Conservation (phyloP, 2,888 invertebrate genomes). For the Gortyna flavago region DNA sequence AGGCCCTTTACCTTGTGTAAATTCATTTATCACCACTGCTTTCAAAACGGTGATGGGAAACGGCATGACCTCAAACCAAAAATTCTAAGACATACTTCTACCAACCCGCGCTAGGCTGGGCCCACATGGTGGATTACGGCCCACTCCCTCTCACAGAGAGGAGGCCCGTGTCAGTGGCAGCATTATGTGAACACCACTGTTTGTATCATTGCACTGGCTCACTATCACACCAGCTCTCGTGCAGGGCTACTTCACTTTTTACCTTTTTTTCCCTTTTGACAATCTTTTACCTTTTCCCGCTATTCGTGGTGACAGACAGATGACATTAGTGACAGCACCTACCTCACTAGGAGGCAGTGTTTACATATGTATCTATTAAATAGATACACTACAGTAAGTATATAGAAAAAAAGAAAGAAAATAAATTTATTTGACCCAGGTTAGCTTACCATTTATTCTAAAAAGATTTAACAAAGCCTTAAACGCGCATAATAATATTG, state of each 20-base stretch:
- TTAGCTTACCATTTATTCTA: not conserved
- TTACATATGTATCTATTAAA: not conserved
- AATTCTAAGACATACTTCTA: not conserved
- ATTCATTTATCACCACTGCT: not conserved
- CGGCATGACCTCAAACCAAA: not conserved
- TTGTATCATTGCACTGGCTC: not conserved
- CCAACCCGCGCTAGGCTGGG: too few species aligned
- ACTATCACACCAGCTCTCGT: not conserved
- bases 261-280: too few species aligned
- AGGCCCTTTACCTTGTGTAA: not conserved
- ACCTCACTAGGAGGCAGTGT: not conserved
- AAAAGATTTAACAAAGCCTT: slow-evolving; percentile 19
- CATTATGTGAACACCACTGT: not conserved
- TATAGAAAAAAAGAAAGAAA: not conserved
- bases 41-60: not conserved
- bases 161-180: not conserved
- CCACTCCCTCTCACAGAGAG: too few species aligned
- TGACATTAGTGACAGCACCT: not conserved
- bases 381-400: not conserved
- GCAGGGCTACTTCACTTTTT: not conserved
- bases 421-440: not conserved
- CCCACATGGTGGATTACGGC: too few species aligned
- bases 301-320: not conserved
- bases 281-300: not conserved
- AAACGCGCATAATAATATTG: slow-evolving; percentile 26